Evolutionary conservation across 2,888 invertebrate genomes (phyloP).

Genomic region (Crematogaster levior): DNA sequence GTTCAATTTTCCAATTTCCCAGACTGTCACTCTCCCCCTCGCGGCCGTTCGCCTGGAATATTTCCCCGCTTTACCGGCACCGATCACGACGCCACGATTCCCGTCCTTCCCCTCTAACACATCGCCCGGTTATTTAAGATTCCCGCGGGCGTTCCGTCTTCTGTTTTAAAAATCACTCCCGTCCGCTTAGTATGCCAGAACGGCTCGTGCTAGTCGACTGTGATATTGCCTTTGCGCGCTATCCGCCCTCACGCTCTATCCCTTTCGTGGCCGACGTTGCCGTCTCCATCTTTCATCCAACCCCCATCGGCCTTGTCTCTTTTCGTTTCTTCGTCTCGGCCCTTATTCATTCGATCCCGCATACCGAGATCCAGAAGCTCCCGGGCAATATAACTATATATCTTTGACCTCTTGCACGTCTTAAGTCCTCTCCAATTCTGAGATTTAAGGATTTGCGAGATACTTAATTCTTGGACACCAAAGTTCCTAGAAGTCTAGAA

Average conservation of each 20-base stretch:
- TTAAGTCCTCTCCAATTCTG: constrained; percentile 11
- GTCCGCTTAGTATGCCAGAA: constrained; percentile 81
- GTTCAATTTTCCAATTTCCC: constrained; percentile 82
- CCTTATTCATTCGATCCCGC: constrained; percentile 61
- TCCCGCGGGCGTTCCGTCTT: constrained; percentile 78
- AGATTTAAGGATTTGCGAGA: constrained; percentile 21
- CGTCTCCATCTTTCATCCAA: constrained; percentile 25
- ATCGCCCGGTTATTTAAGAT: constrained; percentile 79
- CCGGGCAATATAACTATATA: constrained; percentile 20
- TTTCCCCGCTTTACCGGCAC: constrained; percentile 69
- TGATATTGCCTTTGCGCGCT: constrained; percentile 80
- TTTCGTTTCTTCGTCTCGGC: constrained; percentile 43
- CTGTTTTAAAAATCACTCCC: constrained; percentile 83
- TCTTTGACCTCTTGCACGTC: neutral
- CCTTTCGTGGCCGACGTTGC: neutral
- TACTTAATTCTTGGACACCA: constrained; percentile 2
- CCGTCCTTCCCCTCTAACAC: constrained; percentile 1
- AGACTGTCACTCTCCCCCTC: constrained; percentile 80
- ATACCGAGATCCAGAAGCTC: constrained; percentile 6
- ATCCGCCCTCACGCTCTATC: neutral
- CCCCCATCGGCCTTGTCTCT: constrained; percentile 17
- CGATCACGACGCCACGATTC: constrained; percentile 48
- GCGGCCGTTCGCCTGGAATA: constrained; percentile 77
- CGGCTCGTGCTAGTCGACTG: constrained; percentile 81
- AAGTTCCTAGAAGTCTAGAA: neutral